Percentiles rank a stretch among this genome's conserved stretches.
phyloP scores from a whole-genome alignment of 30 jellyfish, hydroid and myxozoan species.

The Rhopilema esculentum region DNA sequence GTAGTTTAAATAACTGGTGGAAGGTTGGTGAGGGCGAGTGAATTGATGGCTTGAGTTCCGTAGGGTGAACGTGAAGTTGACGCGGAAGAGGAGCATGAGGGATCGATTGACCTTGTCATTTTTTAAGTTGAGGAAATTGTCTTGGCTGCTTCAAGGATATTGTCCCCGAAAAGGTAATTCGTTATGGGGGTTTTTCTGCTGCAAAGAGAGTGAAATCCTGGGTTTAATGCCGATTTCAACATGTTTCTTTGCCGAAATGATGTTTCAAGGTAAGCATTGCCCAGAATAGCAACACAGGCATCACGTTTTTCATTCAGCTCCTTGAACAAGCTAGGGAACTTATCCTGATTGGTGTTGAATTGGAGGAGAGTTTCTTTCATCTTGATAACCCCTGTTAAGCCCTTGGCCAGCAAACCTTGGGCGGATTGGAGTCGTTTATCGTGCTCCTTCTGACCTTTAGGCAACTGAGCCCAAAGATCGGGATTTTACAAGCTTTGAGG shows the following conservation, averaged over 20 bases:
- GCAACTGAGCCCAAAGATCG: constrained; percentile 9
- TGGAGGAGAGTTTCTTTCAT: background rate
- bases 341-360: constrained; percentile 20
- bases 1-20: constrained; percentile 14
- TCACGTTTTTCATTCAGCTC: background rate
- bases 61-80: too few relatives aligned
- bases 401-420: constrained; percentile 6
- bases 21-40: too few relatives aligned
- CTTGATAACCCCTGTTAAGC: constrained; percentile 4
- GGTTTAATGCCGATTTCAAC: constrained; percentile 9
- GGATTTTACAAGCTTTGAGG: background rate
- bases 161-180: constrained; percentile 16
- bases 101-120: background rate
- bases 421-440: constrained; percentile 28
- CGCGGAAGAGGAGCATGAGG: background rate
- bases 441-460: constrained; percentile 14
- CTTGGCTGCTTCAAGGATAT: constrained; percentile 9
- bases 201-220: constrained; percentile 15
- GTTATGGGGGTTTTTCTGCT: constrained; percentile 4
- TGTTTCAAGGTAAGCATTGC: constrained; percentile 11
- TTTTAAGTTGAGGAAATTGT: background rate
- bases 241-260: constrained; percentile 2
- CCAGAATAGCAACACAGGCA: constrained; percentile 5
- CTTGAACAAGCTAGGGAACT: background rate
- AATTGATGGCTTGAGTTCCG: too few relatives aligned